Percentiles rank a stretch among this genome's conserved stretches.
Conservation (phyloP, 2,888 invertebrate genomes). For the Perdita meconis region DNA sequence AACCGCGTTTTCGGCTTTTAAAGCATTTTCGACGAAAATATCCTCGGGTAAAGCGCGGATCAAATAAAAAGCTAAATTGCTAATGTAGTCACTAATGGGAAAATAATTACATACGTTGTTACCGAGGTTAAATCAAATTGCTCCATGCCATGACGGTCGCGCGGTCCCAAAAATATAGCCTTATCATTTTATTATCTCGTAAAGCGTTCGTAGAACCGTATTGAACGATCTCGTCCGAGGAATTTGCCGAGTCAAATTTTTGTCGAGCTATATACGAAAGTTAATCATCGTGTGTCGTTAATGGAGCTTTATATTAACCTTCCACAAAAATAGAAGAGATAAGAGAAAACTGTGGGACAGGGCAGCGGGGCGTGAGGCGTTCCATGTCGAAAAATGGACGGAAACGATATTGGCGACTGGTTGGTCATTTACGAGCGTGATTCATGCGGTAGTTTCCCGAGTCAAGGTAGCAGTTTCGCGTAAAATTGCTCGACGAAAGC, state of each 20-base stretch:
- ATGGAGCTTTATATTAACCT: background rate
- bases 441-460: constrained; percentile 44
- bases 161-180: background rate
- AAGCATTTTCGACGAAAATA: too few relatives aligned
- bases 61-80: too few relatives aligned
- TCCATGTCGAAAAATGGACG: background rate
- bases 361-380: background rate
- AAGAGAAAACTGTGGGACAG: background rate
- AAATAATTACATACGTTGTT: too few relatives aligned
- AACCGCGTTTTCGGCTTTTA: too few relatives aligned
- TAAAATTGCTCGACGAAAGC: constrained; percentile 59
- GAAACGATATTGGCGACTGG: background rate
- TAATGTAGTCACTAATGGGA: too few relatives aligned
- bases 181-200: background rate
- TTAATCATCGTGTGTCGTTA: background rate
- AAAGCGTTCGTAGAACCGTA: background rate
- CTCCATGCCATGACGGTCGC: background rate
- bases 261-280: background rate
- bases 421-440: constrained; percentile 20
- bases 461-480: constrained; percentile 29
- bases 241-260: background rate
- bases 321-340: background rate
- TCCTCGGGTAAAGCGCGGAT: too few relatives aligned
- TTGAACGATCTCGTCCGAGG: background rate
- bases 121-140: too few relatives aligned